A percentile compares a stretch with the other conserved stretches of the same genome.
These are phyloP conservation scores for Rhinoraja longicauda DNA, from an alignment of 2,797 vertebrate genomes.

Conservation along the genomic window DNA sequence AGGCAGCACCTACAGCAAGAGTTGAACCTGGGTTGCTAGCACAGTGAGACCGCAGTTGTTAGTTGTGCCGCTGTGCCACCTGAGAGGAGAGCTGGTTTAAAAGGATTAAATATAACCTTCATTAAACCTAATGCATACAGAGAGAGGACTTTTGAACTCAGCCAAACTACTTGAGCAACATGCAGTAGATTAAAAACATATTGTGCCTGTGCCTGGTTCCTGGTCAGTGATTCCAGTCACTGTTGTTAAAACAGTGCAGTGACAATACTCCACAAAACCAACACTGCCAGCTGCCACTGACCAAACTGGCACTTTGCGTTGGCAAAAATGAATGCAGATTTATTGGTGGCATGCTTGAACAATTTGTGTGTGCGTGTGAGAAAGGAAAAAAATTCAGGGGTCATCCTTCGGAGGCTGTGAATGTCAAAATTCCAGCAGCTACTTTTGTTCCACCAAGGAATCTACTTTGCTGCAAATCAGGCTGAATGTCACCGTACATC, in stretches of 20 bases:
- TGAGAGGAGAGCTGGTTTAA: not conserved
- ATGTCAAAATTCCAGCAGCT: not conserved
- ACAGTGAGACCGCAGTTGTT: too few species aligned
- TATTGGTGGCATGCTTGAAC: not conserved
- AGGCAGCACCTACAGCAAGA: too few species aligned
- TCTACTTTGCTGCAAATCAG: conserved; percentile 53
- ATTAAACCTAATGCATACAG: not conserved
- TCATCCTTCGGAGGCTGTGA: not conserved
- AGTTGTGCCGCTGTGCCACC: too few species aligned
- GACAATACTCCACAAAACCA: not conserved
- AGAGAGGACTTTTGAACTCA: not conserved
- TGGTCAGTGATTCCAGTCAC: not conserved
- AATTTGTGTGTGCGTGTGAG: not conserved
- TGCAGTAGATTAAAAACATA: not conserved
- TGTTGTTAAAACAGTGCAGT: not conserved
- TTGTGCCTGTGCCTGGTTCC: not conserved
- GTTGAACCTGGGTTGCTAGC: too few species aligned
- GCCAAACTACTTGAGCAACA: not conserved
- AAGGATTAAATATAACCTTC: not conserved
- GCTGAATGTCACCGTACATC: conserved; percentile 51
- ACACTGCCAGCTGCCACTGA: not conserved
- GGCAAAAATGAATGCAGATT: conserved; percentile 4
- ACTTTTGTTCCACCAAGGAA: conserved; percentile 43
- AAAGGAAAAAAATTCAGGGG: not conserved
- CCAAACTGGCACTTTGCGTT: not conserved